These are phyloP conservation scores for Peromyscus eremicus DNA, from an alignment of 2,797 vertebrate genomes.

Conservation along the genomic window DNA sequence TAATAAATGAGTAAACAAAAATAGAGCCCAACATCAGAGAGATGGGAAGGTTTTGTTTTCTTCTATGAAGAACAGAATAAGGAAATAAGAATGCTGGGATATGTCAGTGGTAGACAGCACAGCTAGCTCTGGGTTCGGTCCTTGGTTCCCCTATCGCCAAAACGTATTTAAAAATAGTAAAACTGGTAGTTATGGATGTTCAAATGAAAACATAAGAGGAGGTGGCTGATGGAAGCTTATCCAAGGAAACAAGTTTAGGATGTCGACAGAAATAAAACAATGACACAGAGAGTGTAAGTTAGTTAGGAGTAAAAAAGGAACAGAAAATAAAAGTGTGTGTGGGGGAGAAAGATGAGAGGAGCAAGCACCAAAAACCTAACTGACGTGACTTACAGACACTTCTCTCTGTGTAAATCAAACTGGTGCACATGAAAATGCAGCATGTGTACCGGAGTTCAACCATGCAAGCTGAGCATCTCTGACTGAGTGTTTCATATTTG, in stretches of 20 bases:
- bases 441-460: background rate
- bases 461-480: background rate
- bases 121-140: background rate
- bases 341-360: background rate
- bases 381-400: background rate
- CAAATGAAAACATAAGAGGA: background rate
- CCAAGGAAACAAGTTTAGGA: background rate
- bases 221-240: background rate
- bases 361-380: background rate
- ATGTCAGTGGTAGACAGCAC: background rate
- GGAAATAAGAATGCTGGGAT: background rate
- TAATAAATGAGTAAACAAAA: background rate
- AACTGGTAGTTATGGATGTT: background rate
- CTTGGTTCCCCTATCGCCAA: background rate
- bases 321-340: background rate
- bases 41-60: background rate
- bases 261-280: background rate
- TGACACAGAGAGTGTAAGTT: background rate
- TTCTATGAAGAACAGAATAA: background rate
- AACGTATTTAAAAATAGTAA: background rate
- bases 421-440: background rate
- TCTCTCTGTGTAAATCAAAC: background rate
- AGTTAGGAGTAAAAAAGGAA: background rate
- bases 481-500: background rate
- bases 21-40: background rate